Base-by-base conservation (phyloP, 2,888 invertebrate species). In the Agrochola lota region DNA sequence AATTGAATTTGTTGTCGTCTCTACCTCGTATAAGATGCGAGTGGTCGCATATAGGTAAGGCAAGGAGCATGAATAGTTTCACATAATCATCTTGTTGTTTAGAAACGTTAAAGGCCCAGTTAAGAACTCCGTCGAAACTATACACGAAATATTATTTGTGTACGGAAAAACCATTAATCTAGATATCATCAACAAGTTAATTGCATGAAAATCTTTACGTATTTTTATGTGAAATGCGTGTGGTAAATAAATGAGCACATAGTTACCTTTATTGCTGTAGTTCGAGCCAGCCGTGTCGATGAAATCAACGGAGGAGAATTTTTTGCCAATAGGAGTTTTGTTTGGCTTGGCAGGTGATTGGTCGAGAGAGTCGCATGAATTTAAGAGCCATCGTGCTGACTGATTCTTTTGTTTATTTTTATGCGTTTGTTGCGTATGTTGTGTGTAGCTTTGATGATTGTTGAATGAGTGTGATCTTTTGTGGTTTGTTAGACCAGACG, bases 381-480 rank as follows among this genome's bases (percentile, higher is more conserved):
- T 96, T 85, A 96, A 92, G 81, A 97, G 94, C 96, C 97, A 96
- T 85, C 95, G 95, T 79, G 95, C 95, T 40, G 97, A 97, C 93
- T 97, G 97, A 95, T 97, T 97, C 95, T 97, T 97, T 95, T 97
- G 97, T 96, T 97, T 97, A 94, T 95, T 97, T 95, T 97, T 97
- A 93, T 96, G 97, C 91, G 96, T 95, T 95, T 97, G 97, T 94
- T 96, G 97, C 88, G 95, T 92, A 93, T 97, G 97, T 93, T 97
- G 97, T 92, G 97, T 97, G 96, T 97, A 97, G 94, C 97, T 97
- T 96, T 97, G 97, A 94, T 97, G 97, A 94, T 97, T 97, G 95
- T 97, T 97, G 97, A 97, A 97, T 93, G 97, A 97, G 90, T 97
- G 97, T 97, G 97, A 97, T 97, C 97, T 97, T 97, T 97, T 98